Percentiles rank a stretch among this genome's conserved stretches.
These are phyloP conservation scores for Alcis repandata DNA, from an alignment of 2,888 invertebrate species.

Conservation along the genomic window DNA sequence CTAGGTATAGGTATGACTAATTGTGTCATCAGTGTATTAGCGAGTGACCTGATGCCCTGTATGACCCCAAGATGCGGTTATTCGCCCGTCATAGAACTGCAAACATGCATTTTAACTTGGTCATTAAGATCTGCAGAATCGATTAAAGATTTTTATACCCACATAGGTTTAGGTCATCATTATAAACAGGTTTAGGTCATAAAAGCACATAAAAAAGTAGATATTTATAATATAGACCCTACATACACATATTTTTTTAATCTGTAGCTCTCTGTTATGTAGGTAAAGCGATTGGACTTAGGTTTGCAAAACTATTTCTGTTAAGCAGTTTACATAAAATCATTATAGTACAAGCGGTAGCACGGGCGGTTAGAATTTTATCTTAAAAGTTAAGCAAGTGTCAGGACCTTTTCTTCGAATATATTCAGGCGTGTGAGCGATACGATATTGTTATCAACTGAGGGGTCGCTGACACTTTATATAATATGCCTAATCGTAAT, in stretches of 20 bases:
- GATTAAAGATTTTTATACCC: not conserved
- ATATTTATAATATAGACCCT: no score
- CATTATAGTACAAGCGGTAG: not conserved
- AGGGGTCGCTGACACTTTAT: constrained; percentile 59
- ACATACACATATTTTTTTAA: no score
- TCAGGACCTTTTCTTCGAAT: constrained; percentile 63
- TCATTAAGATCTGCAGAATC: constrained; percentile 2
- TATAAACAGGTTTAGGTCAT: constrained; percentile 6
- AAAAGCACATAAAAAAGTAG: not conserved
- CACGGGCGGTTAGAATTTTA: constrained; percentile 49
- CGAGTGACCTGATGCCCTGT: constrained; percentile 20
- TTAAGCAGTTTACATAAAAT: not conserved
- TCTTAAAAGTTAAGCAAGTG: constrained; percentile 60
- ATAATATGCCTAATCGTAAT: constrained; percentile 51
- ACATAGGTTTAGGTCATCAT: no score
- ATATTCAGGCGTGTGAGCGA: constrained; percentile 48
- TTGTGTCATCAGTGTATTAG: constrained; percentile 3
- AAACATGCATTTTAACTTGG: constrained; percentile 1
- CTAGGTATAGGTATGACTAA: no score
- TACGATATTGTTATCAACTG: constrained; percentile 49
- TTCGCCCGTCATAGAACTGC: not conserved
- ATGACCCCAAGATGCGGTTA: constrained; percentile 7
- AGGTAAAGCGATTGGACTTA: not conserved
- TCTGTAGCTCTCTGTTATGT: no score
- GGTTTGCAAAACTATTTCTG: not conserved